Evolutionary conservation across 2,113 vertebrate genomes (phyloP).

Genomic region (Furnarius figulus): DNA sequence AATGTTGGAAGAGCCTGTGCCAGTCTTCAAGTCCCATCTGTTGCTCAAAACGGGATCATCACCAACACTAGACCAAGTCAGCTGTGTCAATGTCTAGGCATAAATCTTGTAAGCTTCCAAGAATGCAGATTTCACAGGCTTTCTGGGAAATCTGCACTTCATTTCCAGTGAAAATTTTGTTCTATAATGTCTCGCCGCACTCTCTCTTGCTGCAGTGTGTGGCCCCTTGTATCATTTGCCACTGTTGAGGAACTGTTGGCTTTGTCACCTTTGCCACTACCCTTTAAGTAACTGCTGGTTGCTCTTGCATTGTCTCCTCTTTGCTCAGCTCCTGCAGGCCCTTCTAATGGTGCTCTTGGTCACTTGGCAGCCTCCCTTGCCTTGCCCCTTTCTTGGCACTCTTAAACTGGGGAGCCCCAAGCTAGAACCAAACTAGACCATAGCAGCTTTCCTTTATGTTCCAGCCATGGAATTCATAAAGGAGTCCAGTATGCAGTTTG

Average conservation of each 20-base stretch:
- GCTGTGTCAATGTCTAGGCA: fast-evolving
- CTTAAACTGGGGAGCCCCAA: background rate
- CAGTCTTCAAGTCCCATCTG: background rate
- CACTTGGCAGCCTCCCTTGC: background rate
- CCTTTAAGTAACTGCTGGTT: background rate
- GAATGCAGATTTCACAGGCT: background rate
- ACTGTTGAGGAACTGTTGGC: background rate
- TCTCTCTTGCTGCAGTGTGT: background rate
- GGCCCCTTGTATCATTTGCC: background rate
- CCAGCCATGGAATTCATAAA: background rate
- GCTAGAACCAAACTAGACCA: background rate
- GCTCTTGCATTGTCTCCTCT: background rate
- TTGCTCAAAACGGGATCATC: background rate
- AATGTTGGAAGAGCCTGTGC: background rate
- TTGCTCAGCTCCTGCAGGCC: background rate
- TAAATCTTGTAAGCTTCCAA: background rate
- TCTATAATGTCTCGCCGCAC: fast-evolving
- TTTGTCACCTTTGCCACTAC: background rate
- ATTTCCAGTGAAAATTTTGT: background rate
- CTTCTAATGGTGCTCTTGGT: background rate
- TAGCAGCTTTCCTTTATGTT: background rate
- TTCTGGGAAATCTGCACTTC: background rate
- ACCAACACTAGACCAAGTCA: background rate
- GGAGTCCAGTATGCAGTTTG: background rate
- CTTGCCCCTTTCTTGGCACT: background rate